These are phyloP conservation scores for Invenusta paracnida DNA, from an alignment of 2,888 invertebrate genomes.

Conservation along the genomic window DNA sequence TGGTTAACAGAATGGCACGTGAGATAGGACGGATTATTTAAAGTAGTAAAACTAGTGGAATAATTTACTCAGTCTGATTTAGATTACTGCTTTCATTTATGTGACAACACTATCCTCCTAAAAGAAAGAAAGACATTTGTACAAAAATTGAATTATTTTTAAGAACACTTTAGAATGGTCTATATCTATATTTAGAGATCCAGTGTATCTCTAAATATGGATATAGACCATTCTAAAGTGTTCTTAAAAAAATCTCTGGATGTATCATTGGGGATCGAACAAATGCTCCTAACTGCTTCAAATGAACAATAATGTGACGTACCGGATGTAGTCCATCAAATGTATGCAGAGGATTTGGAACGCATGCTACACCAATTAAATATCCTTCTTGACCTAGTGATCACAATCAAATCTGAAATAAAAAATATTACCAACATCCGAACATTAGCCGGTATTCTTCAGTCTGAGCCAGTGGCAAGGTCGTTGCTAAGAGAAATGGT, in stretches of 20 bases:
- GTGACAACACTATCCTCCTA: no score
- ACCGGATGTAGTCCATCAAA: conserved; percentile 11
- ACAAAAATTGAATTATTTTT: no score
- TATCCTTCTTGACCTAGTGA: background rate
- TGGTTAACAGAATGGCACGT: no score
- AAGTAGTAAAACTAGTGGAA: no score
- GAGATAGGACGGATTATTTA: no score
- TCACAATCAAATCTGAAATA: background rate
- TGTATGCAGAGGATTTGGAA: background rate
- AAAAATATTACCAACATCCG: background rate
- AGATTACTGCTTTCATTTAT: no score
- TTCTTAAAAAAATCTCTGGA: conserved; percentile 37
- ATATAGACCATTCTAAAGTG: no score
- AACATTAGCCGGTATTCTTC: background rate
- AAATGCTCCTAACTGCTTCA: background rate
- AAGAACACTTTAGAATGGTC: no score
- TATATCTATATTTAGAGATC: no score
- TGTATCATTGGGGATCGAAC: background rate
- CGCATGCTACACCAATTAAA: background rate
- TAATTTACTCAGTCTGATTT: no score
- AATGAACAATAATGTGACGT: conserved; percentile 4
- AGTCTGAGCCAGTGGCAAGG: background rate
- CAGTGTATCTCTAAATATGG: no score
- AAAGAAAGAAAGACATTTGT: no score
- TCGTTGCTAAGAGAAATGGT: background rate